Conservation (phyloP, 2,113 vertebrate species). For the Nannobrachium achirus region DNA sequence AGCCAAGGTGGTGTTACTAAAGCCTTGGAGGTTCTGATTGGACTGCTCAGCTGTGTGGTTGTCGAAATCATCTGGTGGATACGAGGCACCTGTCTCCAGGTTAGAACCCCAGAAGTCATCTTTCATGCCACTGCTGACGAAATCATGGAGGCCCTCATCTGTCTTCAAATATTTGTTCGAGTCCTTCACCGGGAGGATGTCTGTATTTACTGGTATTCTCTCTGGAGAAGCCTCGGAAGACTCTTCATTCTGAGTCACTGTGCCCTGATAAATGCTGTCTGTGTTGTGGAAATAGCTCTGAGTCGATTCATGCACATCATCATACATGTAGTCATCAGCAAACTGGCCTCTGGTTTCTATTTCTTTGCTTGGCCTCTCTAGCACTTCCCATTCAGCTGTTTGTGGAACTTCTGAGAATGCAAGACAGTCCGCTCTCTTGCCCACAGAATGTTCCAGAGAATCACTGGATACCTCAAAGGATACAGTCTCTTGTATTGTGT, state of each 20-base stretch:
- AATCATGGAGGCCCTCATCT: constrained; percentile 34
- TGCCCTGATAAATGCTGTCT: neutral
- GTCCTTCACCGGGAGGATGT: constrained; percentile 47
- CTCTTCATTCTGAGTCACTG: constrained; percentile 6
- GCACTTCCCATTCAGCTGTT: constrained; percentile 40
- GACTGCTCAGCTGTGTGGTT: constrained; percentile 21
- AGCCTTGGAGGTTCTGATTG: constrained; percentile 48
- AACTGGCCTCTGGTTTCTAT: constrained; percentile 12
- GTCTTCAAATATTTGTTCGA: constrained; percentile 35
- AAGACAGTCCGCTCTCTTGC: constrained; percentile 15
- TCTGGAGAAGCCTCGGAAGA: constrained; percentile 27
- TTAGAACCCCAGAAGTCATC: constrained; percentile 67
- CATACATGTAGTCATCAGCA: constrained; percentile 2
- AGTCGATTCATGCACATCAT: constrained; percentile 1
- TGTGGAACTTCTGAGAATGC: constrained; percentile 18
- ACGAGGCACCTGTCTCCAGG: constrained; percentile 57
- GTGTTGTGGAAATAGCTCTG: neutral
- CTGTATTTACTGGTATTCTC: neutral
- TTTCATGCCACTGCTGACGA: constrained; percentile 53
- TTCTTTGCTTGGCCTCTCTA: constrained; percentile 27
- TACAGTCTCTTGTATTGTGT: constrained; percentile 1
- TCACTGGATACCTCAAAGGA: neutral
- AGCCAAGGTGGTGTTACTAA: constrained; percentile 30
- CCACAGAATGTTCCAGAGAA: constrained; percentile 23
- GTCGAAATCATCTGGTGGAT: constrained; percentile 42